A percentile compares a stretch with the other conserved stretches of the same genome.
Conservation (phyloP, 2,113 vertebrate genomes). For the Scolopax mira region DNA sequence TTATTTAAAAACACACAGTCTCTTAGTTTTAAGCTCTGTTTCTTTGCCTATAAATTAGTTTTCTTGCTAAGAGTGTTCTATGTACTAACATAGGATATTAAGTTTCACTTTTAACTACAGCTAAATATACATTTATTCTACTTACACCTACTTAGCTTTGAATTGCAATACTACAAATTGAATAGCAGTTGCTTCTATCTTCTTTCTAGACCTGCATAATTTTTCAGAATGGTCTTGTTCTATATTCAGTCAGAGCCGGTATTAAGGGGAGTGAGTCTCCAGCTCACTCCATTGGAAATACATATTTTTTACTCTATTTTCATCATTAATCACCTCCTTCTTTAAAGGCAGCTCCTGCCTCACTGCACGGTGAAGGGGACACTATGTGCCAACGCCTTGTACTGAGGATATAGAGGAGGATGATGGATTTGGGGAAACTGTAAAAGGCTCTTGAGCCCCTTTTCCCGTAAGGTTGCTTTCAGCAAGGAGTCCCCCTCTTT, state of each 20-base stretch:
- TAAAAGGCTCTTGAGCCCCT: background rate
- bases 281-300: background rate
- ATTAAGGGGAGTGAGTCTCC: background rate
- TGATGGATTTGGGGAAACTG: background rate
- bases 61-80: background rate
- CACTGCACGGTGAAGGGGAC: background rate
- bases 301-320: background rate
- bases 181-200: background rate
- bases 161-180: background rate
- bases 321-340: background rate
- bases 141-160: background rate
- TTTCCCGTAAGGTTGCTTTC: background rate
- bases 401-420: background rate
- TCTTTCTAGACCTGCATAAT: background rate
- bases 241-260: background rate
- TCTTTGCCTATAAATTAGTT: constrained; percentile 29
- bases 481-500: background rate
- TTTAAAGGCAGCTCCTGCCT: background rate
- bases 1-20: constrained; percentile 52
- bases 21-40: constrained; percentile 7
- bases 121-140: background rate
- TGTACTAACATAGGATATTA: background rate
- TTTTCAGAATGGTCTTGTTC: background rate
- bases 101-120: background rate
- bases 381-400: accelerated